Evolutionary conservation across 2,113 vertebrate genomes (phyloP).

Genomic region (Chaenocephalus aceratus): DNA sequence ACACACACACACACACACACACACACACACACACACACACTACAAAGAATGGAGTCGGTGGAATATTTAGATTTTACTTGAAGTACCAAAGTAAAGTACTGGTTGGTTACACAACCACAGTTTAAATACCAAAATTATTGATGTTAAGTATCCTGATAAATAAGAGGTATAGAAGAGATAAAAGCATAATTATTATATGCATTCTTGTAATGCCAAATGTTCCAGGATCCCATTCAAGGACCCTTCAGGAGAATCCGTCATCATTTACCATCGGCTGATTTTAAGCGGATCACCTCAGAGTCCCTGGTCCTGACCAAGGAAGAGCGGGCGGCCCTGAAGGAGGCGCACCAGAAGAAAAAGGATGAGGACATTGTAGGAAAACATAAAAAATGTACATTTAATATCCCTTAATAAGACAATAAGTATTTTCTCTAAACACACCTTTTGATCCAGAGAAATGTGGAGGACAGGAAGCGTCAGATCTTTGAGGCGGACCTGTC

Average conservation of each 20-base stretch:
- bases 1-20: too few species aligned
- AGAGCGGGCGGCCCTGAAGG: constrained; percentile 72
- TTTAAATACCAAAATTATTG: too few species aligned
- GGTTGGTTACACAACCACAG: too few species aligned
- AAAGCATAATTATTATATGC: neutral
- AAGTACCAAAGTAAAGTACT: too few species aligned
- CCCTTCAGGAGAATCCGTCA: constrained; percentile 80
- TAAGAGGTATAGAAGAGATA: too few species aligned
- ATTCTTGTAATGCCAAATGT: constrained; percentile 3
- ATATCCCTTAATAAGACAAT: neutral
- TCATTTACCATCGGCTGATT: constrained; percentile 82
- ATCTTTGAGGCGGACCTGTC: constrained; percentile 81
- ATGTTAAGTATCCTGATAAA: too few species aligned
- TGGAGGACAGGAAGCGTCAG: constrained; percentile 79
- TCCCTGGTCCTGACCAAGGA: constrained; percentile 77
- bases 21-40: too few species aligned
- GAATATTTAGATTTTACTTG: too few species aligned
- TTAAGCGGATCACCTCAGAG: constrained; percentile 80
- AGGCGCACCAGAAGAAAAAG: constrained; percentile 75
- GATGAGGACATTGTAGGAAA: constrained; percentile 64
- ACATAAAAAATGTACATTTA: neutral
- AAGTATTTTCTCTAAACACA: neutral
- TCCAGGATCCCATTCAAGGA: constrained; percentile 85
- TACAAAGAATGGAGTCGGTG: too few species aligned
- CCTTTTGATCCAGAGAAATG: constrained; percentile 71